These are phyloP conservation scores for Trachelus iudaicus DNA, from an alignment of 2,888 invertebrate genomes.

Conservation along the genomic window DNA sequence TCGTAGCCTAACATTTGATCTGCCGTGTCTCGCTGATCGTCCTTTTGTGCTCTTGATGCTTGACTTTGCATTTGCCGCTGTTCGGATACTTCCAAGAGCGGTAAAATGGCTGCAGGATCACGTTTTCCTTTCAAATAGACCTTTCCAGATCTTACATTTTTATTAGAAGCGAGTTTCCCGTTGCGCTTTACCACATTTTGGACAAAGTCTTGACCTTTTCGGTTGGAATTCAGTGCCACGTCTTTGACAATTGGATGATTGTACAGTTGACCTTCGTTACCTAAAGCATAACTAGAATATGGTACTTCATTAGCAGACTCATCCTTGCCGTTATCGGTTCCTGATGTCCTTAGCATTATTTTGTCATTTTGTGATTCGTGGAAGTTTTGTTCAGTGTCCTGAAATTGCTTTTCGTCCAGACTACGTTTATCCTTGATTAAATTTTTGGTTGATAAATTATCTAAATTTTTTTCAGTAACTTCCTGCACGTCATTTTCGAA, in stretches of 20 bases:
- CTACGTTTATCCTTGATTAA: not conserved
- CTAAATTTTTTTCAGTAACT: not conserved
- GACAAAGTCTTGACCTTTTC: not conserved
- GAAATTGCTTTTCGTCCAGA: not conserved
- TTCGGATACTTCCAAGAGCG: constrained; percentile 4
- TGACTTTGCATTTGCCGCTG: constrained; percentile 7
- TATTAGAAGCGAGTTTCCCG: not conserved
- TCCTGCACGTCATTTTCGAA: not conserved
- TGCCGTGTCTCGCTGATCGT: constrained; percentile 14
- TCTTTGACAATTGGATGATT: too few species aligned
- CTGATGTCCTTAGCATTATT: not conserved
- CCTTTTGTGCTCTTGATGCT: constrained; percentile 9
- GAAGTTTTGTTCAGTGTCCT: not conserved
- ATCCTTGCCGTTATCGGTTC: not conserved
- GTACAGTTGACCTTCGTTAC: not conserved
- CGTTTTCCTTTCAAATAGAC: not conserved
- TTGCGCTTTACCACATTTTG: not conserved
- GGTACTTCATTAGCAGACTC: not conserved
- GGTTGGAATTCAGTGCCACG: too few species aligned
- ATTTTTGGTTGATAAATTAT: not conserved
- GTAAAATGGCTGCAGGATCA: constrained; percentile 3
- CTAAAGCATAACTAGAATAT: not conserved
- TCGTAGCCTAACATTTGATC: constrained; percentile 11
- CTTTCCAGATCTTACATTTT: not conserved
- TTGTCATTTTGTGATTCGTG: not conserved